Evolutionary conservation across 2,888 invertebrate species (phyloP).

Genomic region (Oxyscelio sp.): DNA sequence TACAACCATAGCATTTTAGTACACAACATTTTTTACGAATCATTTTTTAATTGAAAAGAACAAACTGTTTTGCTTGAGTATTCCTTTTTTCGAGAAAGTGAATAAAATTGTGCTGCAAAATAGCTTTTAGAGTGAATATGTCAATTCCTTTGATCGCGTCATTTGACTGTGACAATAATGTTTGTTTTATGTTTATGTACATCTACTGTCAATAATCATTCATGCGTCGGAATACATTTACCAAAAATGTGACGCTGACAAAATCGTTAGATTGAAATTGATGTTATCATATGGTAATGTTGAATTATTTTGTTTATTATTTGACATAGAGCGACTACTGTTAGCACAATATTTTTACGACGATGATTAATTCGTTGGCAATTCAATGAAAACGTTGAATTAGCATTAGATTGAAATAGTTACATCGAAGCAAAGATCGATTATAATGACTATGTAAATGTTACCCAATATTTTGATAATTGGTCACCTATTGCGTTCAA

Average conservation of each 20-base stretch:
- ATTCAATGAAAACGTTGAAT: too few relatives aligned
- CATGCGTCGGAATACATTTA: background rate
- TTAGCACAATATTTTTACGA: conserved; percentile 3
- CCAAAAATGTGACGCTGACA: conserved; percentile 19
- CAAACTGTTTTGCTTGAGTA: background rate
- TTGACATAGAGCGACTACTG: background rate
- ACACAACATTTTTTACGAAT: background rate
- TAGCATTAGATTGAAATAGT: too few relatives aligned
- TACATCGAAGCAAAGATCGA: too few relatives aligned
- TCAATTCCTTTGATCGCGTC: background rate
- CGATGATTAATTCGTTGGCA: conserved; percentile 10
- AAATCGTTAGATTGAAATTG: conserved; percentile 7
- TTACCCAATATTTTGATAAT: too few relatives aligned
- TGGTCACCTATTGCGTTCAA: too few relatives aligned
- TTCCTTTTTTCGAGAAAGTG: background rate
- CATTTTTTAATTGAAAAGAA: background rate
- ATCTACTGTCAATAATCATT: conserved; percentile 7
- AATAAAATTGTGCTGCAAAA: background rate
- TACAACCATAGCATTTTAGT: background rate
- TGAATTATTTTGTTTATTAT: background rate
- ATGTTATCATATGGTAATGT: conserved; percentile 6
- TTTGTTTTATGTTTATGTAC: background rate
- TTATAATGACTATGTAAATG: too few relatives aligned
- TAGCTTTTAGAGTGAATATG: background rate
- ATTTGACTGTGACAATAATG: background rate